Conservation (phyloP, 23 tunicate genomes). For the Diplosoma virens region DNA sequence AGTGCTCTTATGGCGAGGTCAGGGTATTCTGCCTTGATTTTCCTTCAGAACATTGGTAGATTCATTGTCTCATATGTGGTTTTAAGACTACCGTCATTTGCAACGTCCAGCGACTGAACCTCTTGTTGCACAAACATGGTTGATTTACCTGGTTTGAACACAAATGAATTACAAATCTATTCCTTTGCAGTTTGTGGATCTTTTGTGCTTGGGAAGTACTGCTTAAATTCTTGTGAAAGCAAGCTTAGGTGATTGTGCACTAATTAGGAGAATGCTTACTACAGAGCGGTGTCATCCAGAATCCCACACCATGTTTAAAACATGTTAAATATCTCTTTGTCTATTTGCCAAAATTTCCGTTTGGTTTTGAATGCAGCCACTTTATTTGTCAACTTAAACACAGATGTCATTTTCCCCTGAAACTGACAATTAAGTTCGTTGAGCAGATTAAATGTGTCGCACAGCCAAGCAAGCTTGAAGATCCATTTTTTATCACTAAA, state of each 20-base stretch:
- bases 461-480: constrained; percentile 10
- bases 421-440: constrained; percentile 29
- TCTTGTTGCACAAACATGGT: neutral
- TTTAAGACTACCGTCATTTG: no score
- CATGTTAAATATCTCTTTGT: constrained; percentile 34
- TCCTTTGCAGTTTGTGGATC: neutral
- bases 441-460: constrained; percentile 28
- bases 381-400: constrained; percentile 17
- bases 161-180: neutral
- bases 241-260: neutral
- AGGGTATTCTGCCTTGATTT: no score
- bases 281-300: neutral
- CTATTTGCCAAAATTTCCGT: constrained; percentile 29
- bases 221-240: neutral
- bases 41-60: no score
- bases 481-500: constrained; percentile 18
- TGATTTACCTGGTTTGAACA: neutral
- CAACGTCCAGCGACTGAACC: no score
- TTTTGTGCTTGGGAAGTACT: neutral
- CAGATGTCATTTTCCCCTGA: constrained; percentile 28
- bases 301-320: constrained; percentile 34
- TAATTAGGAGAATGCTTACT: neutral
- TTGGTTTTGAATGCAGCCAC: constrained; percentile 60
- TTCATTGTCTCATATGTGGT: no score
- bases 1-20: no score